Percentiles rank a stretch among this genome's conserved stretches.
Evolutionary conservation across 2,888 invertebrate genomes (phyloP).

Genomic region (Cataglyphis albicans): DNA sequence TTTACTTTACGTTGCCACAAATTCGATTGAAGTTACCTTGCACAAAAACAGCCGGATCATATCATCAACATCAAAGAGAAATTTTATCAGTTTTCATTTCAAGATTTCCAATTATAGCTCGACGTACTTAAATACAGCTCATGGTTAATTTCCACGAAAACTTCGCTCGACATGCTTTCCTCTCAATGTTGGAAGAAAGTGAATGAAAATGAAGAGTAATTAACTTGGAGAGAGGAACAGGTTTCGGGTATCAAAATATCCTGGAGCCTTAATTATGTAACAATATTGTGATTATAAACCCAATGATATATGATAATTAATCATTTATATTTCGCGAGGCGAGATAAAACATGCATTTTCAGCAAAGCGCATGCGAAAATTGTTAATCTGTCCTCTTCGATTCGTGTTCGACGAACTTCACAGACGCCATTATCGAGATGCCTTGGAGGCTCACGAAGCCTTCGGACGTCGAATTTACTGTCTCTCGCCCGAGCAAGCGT

Average conservation of each 20-base stretch:
- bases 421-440: slow-evolving; percentile 60
- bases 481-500: slow-evolving; percentile 59
- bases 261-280: neutral
- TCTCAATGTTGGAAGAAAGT: slow-evolving; percentile 25
- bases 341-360: slow-evolving; percentile 32
- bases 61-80: slow-evolving; percentile 33
- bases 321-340: neutral
- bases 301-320: neutral
- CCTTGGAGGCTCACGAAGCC: slow-evolving; percentile 52
- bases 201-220: slow-evolving; percentile 61
- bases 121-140: slow-evolving; percentile 47
- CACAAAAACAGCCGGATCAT: neutral
- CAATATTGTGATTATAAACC: neutral
- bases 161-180: slow-evolving; percentile 44
- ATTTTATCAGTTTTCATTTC: slow-evolving; percentile 59
- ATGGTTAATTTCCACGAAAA: slow-evolving; percentile 63
- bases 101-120: slow-evolving; percentile 51
- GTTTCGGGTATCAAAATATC: neutral
- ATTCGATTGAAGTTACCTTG: neutral
- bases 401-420: slow-evolving; percentile 56
- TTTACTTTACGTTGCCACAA: neutral
- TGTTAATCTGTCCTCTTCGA: slow-evolving; percentile 51
- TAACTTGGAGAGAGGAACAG: slow-evolving; percentile 15
- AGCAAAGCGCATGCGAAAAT: slow-evolving; percentile 47
- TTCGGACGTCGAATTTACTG: slow-evolving; percentile 67